Evolutionary conservation across 2,797 vertebrate genomes (phyloP), one percentile per base, ranked within the genome.

Genomic region (Myotis planiceps): DNA sequence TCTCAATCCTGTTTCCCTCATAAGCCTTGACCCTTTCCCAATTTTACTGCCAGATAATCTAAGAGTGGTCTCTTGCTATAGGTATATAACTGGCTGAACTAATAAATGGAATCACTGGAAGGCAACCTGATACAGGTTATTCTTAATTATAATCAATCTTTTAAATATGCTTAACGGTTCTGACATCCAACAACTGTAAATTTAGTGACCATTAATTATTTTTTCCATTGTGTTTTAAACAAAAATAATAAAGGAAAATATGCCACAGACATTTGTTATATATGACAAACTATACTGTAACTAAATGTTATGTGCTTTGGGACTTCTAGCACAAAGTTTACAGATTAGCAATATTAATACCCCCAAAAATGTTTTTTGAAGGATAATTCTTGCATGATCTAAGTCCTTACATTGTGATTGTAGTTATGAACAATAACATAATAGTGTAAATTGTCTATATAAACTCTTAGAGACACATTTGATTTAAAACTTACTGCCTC

Each of bases 211-310:
- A 55, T 21, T 55, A 85, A 55, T 21, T 55, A 85, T 60, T 90
- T 96, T 65, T 68, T 68, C 81, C 51, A 91, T 14, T 49, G 32
- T 66, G 21, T 85, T 79, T 96, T 81, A 75, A 95, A 95, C 32
- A 86, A 90, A 75, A 37, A 94, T 32, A 88, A 88, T 55, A 81
- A 96, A 74, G 66, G 25, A 92, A 97, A 95, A 78, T 75, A 87
- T 18, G 83, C 9, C 39, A 85, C 58, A 95, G 39, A 75, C 5
- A 5, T 93, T 93, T 96, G 85, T 95, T 82, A 88, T 5, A 74
- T 65, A 47, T 27, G 65, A 94, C 75, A 85, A 92, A 96, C 45
- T 90, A 19, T n/a, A 84, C 78, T 93, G 92, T 29, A 91, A 89
- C 37, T 88, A 65, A 93, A 71, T 16, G 32, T 60, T 82, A 66